phyloP scores from a whole-genome alignment of 2,113 vertebrate genomes.

The Xenopus borealis region DNA sequence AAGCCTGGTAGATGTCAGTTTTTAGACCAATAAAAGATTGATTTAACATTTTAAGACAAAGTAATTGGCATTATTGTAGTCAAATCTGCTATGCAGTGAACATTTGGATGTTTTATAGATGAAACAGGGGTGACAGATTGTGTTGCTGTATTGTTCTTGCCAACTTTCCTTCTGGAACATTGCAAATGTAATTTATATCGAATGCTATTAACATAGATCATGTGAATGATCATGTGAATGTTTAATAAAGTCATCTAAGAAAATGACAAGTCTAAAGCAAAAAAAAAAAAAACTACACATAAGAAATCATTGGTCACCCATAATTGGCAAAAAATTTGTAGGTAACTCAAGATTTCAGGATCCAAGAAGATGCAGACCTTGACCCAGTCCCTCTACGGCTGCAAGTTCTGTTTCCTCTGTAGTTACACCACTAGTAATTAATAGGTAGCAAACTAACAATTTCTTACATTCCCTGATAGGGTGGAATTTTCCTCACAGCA shows the following conservation, averaged over 20 bases:
- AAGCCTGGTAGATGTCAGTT: constrained; percentile 35
- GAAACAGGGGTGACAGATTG: constrained; percentile 25
- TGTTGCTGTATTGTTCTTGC: background rate
- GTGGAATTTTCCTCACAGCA: no score
- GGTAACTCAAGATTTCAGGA: no score
- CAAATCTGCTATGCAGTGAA: background rate
- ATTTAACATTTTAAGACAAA: constrained; percentile 31
- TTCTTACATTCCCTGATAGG: no score
- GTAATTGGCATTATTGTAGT: constrained; percentile 16
- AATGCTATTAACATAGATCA: background rate
- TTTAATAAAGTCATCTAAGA: background rate
- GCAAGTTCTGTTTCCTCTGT: no score
- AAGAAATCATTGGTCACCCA: no score
- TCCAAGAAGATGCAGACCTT: no score
- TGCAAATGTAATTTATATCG: background rate
- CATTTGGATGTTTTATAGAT: constrained; percentile 20
- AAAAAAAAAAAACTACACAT: no score
- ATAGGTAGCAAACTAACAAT: no score
- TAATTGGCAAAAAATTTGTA: no score
- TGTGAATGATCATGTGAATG: constrained; percentile 2
- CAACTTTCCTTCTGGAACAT: constrained; percentile 9
- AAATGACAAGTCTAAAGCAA: no score
- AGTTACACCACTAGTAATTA: no score
- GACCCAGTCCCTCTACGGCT: no score
- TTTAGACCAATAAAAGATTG: constrained; percentile 38